phyloP scores from a whole-genome alignment of 2,113 vertebrate genomes.

The Charadrius vociferus region DNA sequence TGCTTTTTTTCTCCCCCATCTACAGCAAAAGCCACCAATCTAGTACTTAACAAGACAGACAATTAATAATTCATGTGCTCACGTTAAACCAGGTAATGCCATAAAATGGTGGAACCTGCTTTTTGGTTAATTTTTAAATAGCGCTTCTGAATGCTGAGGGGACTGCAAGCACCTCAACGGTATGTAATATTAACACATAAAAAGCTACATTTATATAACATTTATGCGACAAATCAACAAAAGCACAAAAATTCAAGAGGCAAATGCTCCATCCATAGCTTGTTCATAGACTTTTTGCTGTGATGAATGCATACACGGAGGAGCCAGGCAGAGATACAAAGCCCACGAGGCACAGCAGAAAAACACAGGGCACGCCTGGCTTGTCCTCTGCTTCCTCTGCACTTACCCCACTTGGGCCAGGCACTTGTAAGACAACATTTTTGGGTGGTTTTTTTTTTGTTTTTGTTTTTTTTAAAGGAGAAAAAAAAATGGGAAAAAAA shows the following conservation, averaged over 20 bases:
- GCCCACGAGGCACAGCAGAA: not conserved
- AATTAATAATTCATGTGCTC: constrained; percentile 90
- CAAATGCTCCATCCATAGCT: constrained; percentile 42
- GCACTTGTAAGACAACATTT: not conserved
- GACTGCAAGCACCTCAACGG: constrained; percentile 69
- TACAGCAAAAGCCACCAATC: constrained; percentile 81
- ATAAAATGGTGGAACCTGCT: constrained; percentile 77
- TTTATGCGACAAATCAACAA: constrained; percentile 63
- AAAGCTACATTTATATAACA: constrained; percentile 69
- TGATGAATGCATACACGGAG: not conserved
- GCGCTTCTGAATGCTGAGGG: constrained; percentile 70
- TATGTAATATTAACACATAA: constrained; percentile 84
- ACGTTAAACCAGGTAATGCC: constrained; percentile 94
- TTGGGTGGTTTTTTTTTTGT: too few species aligned
- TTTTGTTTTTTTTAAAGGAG: not conserved
- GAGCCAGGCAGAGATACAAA: constrained; percentile 35
- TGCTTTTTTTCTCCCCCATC: constrained; percentile 76
- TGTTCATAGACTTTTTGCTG: not conserved
- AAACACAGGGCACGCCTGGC: not conserved
- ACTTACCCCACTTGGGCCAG: not conserved
- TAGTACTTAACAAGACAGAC: constrained; percentile 78
- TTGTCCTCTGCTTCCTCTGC: not conserved
- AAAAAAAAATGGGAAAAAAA: not conserved
- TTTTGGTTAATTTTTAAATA: constrained; percentile 68
- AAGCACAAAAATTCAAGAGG: constrained; percentile 19